phyloP scores from a whole-genome alignment of 2,888 invertebrate species.

The Trissolcus japonicus region DNA sequence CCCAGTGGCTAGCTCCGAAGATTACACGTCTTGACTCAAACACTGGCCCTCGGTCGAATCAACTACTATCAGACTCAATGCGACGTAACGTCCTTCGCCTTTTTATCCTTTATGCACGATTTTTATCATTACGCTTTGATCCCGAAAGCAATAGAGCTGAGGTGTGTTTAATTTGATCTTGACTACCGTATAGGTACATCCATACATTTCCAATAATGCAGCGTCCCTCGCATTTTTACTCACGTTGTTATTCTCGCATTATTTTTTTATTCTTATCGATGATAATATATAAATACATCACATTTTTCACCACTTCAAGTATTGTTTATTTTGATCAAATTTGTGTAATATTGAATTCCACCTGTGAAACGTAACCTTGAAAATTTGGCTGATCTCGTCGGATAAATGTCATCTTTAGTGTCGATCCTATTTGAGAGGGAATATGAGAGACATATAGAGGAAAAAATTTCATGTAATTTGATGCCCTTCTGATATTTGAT shows the following conservation, averaged over 20 bases:
- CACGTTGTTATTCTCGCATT: slow-evolving; percentile 22
- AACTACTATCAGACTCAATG: slow-evolving; percentile 42
- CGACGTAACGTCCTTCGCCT: slow-evolving; percentile 43
- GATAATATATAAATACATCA: too few relatives aligned
- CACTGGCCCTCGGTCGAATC: slow-evolving; percentile 20
- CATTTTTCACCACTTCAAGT: too few relatives aligned
- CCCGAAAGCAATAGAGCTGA: slow-evolving; percentile 47
- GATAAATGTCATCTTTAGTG: slow-evolving; percentile 49
- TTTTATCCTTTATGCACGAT: slow-evolving; percentile 26
- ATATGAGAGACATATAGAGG: slow-evolving; percentile 21
- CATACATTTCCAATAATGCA: slow-evolving; percentile 1
- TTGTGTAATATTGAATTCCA: too few relatives aligned
- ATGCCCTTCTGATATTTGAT: slow-evolving; percentile 62
- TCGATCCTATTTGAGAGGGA: slow-evolving; percentile 34
- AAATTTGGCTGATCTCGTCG: slow-evolving; percentile 32
- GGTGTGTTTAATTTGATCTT: slow-evolving; percentile 39
- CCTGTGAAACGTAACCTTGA: slow-evolving; percentile 25
- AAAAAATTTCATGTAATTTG: slow-evolving; percentile 59
- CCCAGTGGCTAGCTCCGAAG: slow-evolving; percentile 76
- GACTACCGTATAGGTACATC: slow-evolving; percentile 12
- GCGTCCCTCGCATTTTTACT: slow-evolving; percentile 14
- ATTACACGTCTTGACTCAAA: slow-evolving; percentile 72
- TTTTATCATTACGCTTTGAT: slow-evolving; percentile 43
- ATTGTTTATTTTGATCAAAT: too few relatives aligned
- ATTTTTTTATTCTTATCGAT: too few relatives aligned